Base-by-base conservation (phyloP, 2,888 invertebrate species). In the Noctua pronuba region DNA sequence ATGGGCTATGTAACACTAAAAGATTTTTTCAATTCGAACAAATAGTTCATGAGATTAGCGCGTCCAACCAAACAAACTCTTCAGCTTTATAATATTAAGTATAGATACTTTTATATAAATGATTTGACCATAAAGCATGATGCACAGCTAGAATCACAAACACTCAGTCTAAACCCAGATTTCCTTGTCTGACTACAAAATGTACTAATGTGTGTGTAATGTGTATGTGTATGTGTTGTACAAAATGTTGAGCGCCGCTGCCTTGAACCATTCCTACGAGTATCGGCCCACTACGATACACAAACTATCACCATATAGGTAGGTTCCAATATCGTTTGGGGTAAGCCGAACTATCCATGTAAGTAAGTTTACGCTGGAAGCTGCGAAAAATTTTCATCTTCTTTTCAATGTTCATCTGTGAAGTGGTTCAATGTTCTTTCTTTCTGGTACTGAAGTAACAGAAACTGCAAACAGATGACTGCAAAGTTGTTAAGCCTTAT, bases 191-290 rank as follows among this genome's bases (percentile, higher is more conserved):
- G 21, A 21, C 18, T 11, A 41, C 2, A 44, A 68, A 72, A 79
- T 49, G 65, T 79, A n/a, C n/a, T n/a, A n/a, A n/a, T n/a, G n/a
- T n/a, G n/a, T n/a, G n/a, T n/a, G n/a, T n/a, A n/a, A n/a, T n/a
- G n/a, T n/a, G n/a, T n/a, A n/a, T n/a, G n/a, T n/a, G n/a, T n/a
- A n/a, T n/a, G n/a, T n/a, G n/a, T n/a, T n/a, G n/a, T 11, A 41
- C 2, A 44, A 68, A 72, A 79, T 49, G 65, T 79, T 79, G 41
- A 60, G 24, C 11, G 24, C 28, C 41, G 0, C 79, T 55, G 58
- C 41, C 18, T 49, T 52, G 28, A 38, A 55, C 21, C 58, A 66
- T 28, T 49, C 2, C 52, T 68, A 1, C 6, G 0, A 60, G 35
- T 70, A 70, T 66, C 65, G 46, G 21, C n/a, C 7, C n/a, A 58